phyloP scores from a whole-genome alignment of 2,797 vertebrate genomes.

The Brachyalestes nurse region DNA sequence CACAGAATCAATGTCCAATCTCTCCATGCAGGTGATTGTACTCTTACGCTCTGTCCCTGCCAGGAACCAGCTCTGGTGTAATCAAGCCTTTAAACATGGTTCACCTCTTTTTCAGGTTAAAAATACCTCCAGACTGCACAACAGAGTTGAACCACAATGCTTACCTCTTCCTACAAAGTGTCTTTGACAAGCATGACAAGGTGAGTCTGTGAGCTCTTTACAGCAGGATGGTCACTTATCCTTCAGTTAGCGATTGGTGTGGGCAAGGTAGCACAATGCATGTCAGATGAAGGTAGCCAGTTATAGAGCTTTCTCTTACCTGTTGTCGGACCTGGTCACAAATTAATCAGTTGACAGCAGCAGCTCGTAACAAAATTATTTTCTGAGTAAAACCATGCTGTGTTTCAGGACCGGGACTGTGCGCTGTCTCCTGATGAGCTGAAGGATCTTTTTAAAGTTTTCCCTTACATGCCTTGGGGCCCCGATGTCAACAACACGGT shows the following conservation, averaged over 20 bases:
- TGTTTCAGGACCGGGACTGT: slow-evolving; percentile 91
- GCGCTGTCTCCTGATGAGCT: slow-evolving; percentile 95
- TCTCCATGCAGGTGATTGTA: not conserved
- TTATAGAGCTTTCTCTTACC: not conserved
- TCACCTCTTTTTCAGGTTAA: slow-evolving; percentile 78
- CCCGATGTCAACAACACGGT: slow-evolving; percentile 97
- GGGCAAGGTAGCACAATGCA: not conserved
- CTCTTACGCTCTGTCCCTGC: not conserved
- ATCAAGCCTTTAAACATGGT: slow-evolving; percentile 11
- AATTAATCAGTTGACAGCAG: not conserved
- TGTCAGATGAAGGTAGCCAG: not conserved
- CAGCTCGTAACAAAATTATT: not conserved
- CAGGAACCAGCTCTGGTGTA: not conserved
- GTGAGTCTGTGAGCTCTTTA: slow-evolving; percentile 75
- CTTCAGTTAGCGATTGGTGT: not conserved
- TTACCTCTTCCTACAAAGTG: slow-evolving; percentile 96
- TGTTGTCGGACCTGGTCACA: not conserved
- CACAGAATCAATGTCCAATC: not conserved
- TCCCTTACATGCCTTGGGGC: slow-evolving; percentile 98
- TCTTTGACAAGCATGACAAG: slow-evolving; percentile 98
- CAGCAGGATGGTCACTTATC: not conserved
- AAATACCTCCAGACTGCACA: slow-evolving; percentile 93
- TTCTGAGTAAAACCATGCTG: slow-evolving; percentile 2
- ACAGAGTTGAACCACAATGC: slow-evolving; percentile 98
- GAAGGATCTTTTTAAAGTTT: slow-evolving; percentile 96